phyloP scores from a whole-genome alignment of 2,113 vertebrate genomes.

The Sterrhoptilus dennistouni region DNA sequence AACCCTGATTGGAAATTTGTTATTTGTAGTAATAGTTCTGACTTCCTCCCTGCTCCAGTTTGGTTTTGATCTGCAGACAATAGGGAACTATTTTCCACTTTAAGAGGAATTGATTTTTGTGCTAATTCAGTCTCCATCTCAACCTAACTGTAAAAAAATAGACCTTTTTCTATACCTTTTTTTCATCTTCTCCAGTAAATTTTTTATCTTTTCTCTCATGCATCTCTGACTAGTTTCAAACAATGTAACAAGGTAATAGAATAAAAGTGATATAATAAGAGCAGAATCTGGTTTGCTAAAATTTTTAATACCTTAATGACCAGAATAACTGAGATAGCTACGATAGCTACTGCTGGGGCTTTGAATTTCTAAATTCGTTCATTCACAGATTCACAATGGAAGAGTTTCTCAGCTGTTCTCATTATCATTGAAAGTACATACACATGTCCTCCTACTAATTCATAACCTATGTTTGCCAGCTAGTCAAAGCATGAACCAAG shows the following conservation, averaged over 20 bases:
- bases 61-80: background rate
- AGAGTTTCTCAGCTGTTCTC: conserved; percentile 26
- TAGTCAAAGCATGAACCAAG: conserved; percentile 15
- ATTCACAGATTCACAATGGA: background rate
- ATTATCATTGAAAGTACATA: conserved; percentile 25
- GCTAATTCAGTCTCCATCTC: background rate
- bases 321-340: background rate
- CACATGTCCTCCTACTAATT: conserved; percentile 42
- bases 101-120: background rate
- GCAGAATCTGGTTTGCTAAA: background rate
- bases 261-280: background rate
- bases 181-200: background rate
- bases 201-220: background rate
- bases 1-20: background rate
- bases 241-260: background rate
- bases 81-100: background rate
- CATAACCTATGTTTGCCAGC: conserved; percentile 32
- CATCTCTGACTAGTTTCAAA: background rate
- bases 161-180: background rate
- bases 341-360: background rate
- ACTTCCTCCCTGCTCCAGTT: background rate
- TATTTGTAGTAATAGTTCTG: background rate
- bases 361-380: conserved; percentile 20
- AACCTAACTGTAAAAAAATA: background rate
- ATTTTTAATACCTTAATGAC: background rate